Evolutionary conservation across 2,113 vertebrate genomes (phyloP), one percentile per base, ranked within the genome.

Genomic region (Pomatorhinus ruficollis): DNA sequence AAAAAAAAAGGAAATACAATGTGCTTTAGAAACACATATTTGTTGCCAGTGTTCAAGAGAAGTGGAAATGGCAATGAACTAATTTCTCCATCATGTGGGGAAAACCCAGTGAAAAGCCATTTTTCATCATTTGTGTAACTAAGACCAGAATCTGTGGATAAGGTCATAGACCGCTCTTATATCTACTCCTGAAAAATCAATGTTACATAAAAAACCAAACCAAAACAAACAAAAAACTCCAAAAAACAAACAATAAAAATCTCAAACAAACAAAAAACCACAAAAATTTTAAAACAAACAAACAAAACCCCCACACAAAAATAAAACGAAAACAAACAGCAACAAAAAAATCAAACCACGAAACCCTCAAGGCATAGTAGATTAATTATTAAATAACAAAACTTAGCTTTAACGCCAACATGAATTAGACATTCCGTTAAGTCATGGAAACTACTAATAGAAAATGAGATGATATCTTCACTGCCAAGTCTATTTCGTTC

Each of bases 111-210:
- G 3, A 11, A 70, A 64, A 83, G 9, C 3, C 23, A 52, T 33
- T 66, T 35, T 61, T 39, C 57, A 25, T 75, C 15, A 65, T 21
- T 70, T 37, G 30, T 28, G 4, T 66, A 77, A 45, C 15, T 53
- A 54, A 40, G 35, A 57, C 6, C 7, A 75, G 30, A 82, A 90
- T 49, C 39, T 60, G 6, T 83, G 9, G 53, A 52, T 9, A 61
- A 22, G 3, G 9, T 39, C 4, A 5, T 17, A 54, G 16, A 21
- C 3, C 11, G 52, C 6, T 49, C 4, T 17, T 45, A 3, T 10
- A 71, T 15, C 5, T 77, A 19, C 7, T 49, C 2, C 2, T 31
- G 47, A 85, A 63, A 81, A 78, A 72, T 28, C 23, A 39, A 6
- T 14, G 0, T 16, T 31, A 60, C 2, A 6, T 13, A 23, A 20